Evolutionary conservation across 2,113 vertebrate genomes (phyloP), one percentile per base, ranked within the genome.

Genomic region (Cranoglanis bouderius): DNA sequence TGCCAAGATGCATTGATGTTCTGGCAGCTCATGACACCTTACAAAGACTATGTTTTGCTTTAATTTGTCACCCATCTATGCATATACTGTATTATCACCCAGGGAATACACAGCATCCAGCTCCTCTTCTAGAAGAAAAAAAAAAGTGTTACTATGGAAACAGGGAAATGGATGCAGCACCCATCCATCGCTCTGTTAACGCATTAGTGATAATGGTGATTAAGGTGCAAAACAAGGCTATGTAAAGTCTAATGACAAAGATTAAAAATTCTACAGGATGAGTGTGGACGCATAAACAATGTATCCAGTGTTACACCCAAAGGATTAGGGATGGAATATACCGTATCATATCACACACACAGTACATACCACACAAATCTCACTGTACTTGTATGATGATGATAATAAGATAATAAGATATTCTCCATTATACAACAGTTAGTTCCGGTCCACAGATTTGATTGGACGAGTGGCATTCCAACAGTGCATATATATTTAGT

Each of bases 141-240:
- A 78, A 82, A 83, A 63, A 77, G 49, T 86, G 78, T 92, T 90
- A 63, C 92, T 90, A 91, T 90, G 88, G 90, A 87, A 91, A 92
- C 88, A 55, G 32, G 35, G 88, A 84, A 90, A 92, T 82, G 35
- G 38, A 29, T 65, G n/a, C 87, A 88, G 84, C 84, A 89, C 84
- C 75, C 59, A 70, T 55, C n/a, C 75, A 57, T 61, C 10, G 7
- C 57, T 24, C 67, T 74, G 40, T 29, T 75, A 43, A 63, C 35
- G 9, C 38, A 82, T 43, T 81, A 57, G 29, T 29, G 43, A 46
- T 21, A 0, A 6, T 21, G 18, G 43, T 51, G 78, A 24, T 21
- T 32, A 29, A n/a, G 61, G n/a, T 78, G 35, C 12, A 35, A 29
- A 61, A 29, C 51, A 46, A 82, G 24, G 43, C 29, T 78, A 7